Conservation (phyloP, 2,888 invertebrate species). For the Deroplatys truncata region DNA sequence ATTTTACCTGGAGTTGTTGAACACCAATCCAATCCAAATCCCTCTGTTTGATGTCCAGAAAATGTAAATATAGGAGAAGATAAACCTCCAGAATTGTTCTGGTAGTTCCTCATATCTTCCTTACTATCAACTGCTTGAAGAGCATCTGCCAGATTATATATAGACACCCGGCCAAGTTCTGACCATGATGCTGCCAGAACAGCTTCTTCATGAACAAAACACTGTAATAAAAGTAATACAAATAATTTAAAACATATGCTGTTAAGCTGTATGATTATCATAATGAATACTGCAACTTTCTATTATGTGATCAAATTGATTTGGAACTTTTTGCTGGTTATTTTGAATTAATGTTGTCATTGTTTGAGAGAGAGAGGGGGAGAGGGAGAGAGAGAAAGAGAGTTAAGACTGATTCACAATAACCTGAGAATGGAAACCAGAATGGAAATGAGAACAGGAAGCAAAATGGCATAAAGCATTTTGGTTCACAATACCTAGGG, state of each 20-base stretch:
- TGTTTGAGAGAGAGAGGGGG: too few species aligned
- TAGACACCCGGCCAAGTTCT: constrained; percentile 84
- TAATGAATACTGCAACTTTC: too few species aligned
- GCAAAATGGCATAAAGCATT: too few species aligned
- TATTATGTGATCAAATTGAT: too few species aligned
- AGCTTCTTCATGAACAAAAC: constrained; percentile 58
- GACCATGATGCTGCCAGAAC: constrained; percentile 92
- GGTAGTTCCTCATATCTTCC: constrained; percentile 40
- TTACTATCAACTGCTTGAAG: constrained; percentile 76
- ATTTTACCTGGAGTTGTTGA: constrained; percentile 64
- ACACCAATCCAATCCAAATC: constrained; percentile 95
- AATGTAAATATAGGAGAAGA: constrained; percentile 75
- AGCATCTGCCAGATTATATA: constrained; percentile 85
- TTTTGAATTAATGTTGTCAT: too few species aligned
- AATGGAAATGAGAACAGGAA: too few species aligned
- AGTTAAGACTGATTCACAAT: too few species aligned
- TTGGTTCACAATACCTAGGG: too few species aligned
- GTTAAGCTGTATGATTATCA: too few species aligned
- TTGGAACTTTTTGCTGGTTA: too few species aligned
- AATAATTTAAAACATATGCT: not conserved
- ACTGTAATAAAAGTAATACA: constrained; percentile 41
- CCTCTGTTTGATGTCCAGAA: constrained; percentile 83
- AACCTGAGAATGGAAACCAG: too few species aligned
- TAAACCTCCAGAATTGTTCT: constrained; percentile 50
- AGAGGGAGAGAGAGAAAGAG: too few species aligned